phyloP scores from a whole-genome alignment of 2,113 vertebrate genomes.

The Mustela nigripes region DNA sequence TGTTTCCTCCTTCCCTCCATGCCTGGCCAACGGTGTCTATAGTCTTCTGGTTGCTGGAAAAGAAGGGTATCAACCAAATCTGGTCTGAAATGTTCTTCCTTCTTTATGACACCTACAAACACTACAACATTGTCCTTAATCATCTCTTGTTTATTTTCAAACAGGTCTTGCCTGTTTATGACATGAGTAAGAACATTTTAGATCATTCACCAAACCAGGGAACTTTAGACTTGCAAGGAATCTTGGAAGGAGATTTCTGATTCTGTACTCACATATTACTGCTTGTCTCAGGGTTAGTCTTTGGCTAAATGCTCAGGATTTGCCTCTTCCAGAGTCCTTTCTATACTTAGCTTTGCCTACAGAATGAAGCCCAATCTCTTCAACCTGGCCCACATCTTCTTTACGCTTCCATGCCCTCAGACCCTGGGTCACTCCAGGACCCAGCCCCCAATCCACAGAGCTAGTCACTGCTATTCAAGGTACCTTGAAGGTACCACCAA shows the following conservation, averaged over 20 bases:
- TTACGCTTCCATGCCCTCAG: neutral
- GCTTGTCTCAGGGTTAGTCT: neutral
- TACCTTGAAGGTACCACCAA: neutral
- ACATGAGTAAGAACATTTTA: neutral
- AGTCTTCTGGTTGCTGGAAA: neutral
- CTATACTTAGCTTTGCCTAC: neutral
- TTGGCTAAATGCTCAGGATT: neutral
- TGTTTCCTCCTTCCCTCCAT: neutral
- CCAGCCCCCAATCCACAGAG: neutral
- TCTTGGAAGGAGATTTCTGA: neutral
- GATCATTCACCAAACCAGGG: neutral
- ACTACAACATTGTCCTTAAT: neutral
- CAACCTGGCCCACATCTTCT: neutral
- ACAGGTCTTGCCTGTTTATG: neutral
- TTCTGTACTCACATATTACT: neutral
- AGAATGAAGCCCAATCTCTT: neutral
- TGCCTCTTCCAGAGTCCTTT: neutral
- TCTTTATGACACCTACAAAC: neutral
- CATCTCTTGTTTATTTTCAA: neutral
- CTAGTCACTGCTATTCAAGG: neutral
- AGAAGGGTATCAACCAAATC: neutral
- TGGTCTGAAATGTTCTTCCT: neutral
- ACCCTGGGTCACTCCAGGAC: neutral
- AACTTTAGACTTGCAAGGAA: neutral
- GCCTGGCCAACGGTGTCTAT: neutral